These are phyloP conservation scores for Centropyge bicolor DNA, from an alignment of 2,797 vertebrate genomes.

Conservation along the genomic window DNA sequence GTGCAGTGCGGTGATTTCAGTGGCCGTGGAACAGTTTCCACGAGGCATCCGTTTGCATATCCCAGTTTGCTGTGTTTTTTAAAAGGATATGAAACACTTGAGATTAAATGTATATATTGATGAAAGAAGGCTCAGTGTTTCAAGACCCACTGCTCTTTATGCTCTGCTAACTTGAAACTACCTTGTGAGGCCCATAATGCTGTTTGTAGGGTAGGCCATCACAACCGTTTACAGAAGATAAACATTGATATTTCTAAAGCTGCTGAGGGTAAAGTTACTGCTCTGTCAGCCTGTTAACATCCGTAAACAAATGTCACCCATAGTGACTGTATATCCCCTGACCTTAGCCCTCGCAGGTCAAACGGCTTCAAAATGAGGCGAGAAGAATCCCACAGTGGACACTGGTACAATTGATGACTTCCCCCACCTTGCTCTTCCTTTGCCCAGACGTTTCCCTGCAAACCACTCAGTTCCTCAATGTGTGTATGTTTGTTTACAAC, in stretches of 20 bases:
- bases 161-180: not conserved
- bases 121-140: not conserved
- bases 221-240: not conserved
- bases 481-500: conserved; percentile 46
- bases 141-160: not conserved
- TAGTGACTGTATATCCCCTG: conserved; percentile 60
- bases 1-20: conserved; percentile 64
- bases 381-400: conserved; percentile 74
- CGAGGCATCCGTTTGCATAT: not conserved
- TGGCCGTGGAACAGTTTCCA: conserved; percentile 25
- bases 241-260: not conserved
- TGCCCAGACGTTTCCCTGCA: conserved; percentile 51
- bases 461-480: conserved; percentile 33
- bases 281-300: conserved; percentile 1
- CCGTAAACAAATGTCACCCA: not conserved
- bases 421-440: conserved; percentile 39
- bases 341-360: conserved; percentile 78
- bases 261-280: not conserved
- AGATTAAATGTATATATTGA: not conserved
- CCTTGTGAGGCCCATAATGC: not conserved
- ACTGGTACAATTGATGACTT: conserved; percentile 72
- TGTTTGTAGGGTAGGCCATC: not conserved
- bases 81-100: not conserved
- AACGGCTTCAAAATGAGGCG: conserved; percentile 73
- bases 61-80: not conserved